Percentiles rank a stretch among this genome's conserved stretches.
These are phyloP conservation scores for Falco berigora DNA, from an alignment of 2,797 vertebrate genomes.

Conservation along the genomic window DNA sequence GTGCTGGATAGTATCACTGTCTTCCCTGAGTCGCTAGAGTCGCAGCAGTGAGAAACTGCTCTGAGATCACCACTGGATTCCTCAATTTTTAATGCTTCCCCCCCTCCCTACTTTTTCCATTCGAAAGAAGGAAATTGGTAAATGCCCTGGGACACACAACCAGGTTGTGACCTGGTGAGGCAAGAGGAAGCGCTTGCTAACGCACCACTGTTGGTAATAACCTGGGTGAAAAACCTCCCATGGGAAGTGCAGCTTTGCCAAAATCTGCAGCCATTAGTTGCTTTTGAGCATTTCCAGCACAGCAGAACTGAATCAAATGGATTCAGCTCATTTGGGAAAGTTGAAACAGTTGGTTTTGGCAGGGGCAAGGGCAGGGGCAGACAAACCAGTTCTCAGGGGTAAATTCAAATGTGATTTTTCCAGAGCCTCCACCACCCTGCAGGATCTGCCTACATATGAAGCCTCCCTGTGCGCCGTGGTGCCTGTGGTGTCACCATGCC, in stretches of 20 bases:
- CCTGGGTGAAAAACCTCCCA: neutral
- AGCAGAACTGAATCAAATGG: neutral
- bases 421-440: neutral
- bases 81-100: neutral
- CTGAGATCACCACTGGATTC: constrained; percentile 45
- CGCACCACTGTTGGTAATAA: neutral
- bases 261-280: neutral
- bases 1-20: constrained; percentile 45
- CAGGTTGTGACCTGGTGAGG: neutral
- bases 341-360: neutral
- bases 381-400: neutral
- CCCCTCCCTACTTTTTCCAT: neutral
- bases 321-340: neutral
- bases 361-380: neutral
- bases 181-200: neutral
- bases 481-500: neutral
- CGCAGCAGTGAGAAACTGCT: neutral
- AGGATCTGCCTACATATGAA: neutral
- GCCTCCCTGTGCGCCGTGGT: neutral
- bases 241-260: neutral
- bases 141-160: neutral
- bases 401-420: neutral
- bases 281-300: neutral
- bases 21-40: neutral
- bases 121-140: neutral